Evolutionary conservation across 2,113 vertebrate species (phyloP), one percentile per base, ranked within the genome.

Genomic region (Xiphophorus couchianus): DNA sequence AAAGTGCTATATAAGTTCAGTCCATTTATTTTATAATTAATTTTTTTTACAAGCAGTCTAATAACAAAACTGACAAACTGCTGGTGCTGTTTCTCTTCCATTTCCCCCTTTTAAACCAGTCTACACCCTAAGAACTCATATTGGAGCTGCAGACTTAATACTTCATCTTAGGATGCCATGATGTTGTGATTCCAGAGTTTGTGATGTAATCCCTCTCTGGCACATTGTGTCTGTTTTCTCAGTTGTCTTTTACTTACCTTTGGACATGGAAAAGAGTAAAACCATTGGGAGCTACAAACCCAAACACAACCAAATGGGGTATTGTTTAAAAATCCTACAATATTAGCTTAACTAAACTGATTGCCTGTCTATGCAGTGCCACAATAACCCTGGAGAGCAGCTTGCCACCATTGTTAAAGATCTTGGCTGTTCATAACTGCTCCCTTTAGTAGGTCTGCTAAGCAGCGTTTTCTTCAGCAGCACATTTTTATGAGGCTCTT

Each of bases 401-500:
- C 39, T 74, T 69, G 71, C 13, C 67, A 72, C 70, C 17, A 42
- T 60, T 63, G 73, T 27, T 4, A 22, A 48, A 44, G 13, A n/a
- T 30, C 22, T 4, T 60, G 14, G 44, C 66, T 77, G 69, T 70
- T 82, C 68, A 82, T 77, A 66, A 73, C 62, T 25, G 29, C 35
- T 11, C 62, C 64, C 37, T 42, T 66, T 78, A 37, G 76, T 78
- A 74, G 58, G 44, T 19, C n/a, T 35, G 37, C 73, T 61, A 42
- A 31, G 65, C 31, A 15, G 66, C 54, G 71, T 83, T 77, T 83
- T 70, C 78, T 75, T 78, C 78, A 31, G 69, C 74, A 39, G 65
- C 73, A 39, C 7, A 6, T 74, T 89, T 80, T 82, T 66, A 81
- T 31, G 60, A 80, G 78, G 29, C 74, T 61, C 62, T 72, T 76